These are phyloP conservation scores for Sebastes vulpes DNA, from an alignment of 2,797 vertebrate genomes.

Conservation along the genomic window DNA sequence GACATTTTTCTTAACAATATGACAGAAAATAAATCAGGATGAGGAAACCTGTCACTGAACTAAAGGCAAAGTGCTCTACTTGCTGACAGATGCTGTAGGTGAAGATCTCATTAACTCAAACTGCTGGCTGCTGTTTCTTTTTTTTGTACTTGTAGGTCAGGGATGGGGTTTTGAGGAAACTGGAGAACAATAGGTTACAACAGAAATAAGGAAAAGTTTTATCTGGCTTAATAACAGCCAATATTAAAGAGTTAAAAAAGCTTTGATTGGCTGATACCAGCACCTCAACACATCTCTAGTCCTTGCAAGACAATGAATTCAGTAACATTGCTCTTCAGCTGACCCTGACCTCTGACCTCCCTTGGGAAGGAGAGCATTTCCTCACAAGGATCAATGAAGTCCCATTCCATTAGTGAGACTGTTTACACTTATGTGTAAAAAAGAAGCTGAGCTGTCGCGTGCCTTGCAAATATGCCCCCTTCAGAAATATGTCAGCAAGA, in stretches of 20 bases:
- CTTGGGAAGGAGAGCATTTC: not conserved
- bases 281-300: not conserved
- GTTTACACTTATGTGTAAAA: not conserved
- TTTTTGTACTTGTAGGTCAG: not conserved
- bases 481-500: not conserved
- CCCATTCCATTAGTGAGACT: constrained; percentile 15
- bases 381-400: constrained; percentile 19
- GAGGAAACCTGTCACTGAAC: not conserved
- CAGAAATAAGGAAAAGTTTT: not conserved
- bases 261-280: not conserved
- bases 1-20: constrained; percentile 3
- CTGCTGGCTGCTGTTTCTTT: not conserved
- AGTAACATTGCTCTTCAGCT: not conserved
- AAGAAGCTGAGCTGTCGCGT: constrained; percentile 4
- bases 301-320: not conserved
- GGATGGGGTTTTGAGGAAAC: not conserved
- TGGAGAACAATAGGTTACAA: not conserved
- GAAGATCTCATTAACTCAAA: not conserved
- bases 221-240: not conserved
- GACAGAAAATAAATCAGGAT: constrained; percentile 6
- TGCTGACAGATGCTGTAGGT: not conserved
- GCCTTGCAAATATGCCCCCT: not conserved
- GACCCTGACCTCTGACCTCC: constrained; percentile 27
- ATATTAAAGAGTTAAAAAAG: not conserved
- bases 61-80: not conserved